Percentiles rank a stretch among this genome's conserved stretches.
Conservation (phyloP, 2,888 invertebrate genomes). For the Amitus sp. region DNA sequence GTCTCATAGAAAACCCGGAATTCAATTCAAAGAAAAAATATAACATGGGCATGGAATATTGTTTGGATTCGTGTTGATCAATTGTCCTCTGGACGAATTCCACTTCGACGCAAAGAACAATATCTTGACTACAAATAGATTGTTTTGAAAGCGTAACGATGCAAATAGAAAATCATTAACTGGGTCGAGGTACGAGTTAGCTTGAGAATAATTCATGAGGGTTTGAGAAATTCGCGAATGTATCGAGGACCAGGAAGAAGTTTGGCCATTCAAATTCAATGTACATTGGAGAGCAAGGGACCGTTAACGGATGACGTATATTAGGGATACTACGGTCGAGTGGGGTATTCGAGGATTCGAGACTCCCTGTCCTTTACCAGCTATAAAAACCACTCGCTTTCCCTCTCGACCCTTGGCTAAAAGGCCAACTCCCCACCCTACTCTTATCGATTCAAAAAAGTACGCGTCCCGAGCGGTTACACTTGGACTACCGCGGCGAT, state of each 20-base stretch:
- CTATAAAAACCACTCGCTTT: slow-evolving; percentile 66
- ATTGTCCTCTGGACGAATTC: no score
- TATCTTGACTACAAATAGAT: no score
- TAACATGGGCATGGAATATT: no score
- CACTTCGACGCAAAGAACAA: no score
- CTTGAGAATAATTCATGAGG: slow-evolving; percentile 6
- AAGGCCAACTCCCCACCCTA: slow-evolving; percentile 61
- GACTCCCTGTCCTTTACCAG: slow-evolving; percentile 61
- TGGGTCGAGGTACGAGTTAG: slow-evolving; percentile 5
- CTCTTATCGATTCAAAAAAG: slow-evolving; percentile 57
- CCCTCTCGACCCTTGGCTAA: slow-evolving; percentile 61
- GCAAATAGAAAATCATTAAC: slow-evolving; percentile 1
- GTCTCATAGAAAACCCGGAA: no score
- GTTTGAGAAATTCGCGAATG: slow-evolving; percentile 17
- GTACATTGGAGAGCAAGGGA: slow-evolving; percentile 42
- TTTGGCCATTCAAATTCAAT: slow-evolving; percentile 33
- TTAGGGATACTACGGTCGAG: slow-evolving; percentile 66
- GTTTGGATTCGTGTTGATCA: no score
- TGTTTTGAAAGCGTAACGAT: no score
- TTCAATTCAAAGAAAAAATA: no score
- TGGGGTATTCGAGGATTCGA: slow-evolving; percentile 57
- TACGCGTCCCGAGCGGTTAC: slow-evolving; percentile 26
- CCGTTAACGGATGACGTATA: slow-evolving; percentile 65
- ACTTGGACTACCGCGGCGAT: slow-evolving; percentile 8
- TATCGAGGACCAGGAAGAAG: slow-evolving; percentile 15